These are phyloP conservation scores for Gandaritis pyraliata DNA, from an alignment of 2,888 invertebrate species.

Conservation along the genomic window DNA sequence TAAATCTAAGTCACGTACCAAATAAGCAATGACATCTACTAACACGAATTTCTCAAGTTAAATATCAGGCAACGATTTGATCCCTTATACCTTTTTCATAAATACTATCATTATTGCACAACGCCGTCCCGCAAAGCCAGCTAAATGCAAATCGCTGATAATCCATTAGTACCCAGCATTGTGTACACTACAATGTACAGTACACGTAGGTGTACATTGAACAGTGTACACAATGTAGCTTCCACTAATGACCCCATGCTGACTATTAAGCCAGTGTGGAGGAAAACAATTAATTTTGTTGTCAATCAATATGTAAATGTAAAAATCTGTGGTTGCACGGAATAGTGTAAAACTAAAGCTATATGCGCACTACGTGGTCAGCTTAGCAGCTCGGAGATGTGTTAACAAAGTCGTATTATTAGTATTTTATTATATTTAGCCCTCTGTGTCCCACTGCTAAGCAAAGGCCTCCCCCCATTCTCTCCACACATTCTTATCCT, in stretches of 20 bases:
- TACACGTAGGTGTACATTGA: slow-evolving; percentile 21
- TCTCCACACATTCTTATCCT: too few relatives aligned
- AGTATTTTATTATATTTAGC: too few relatives aligned
- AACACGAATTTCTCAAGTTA: too few relatives aligned
- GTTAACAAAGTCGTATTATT: too few relatives aligned
- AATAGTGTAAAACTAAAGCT: too few relatives aligned
- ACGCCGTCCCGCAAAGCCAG: slow-evolving; percentile 61
- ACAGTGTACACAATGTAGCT: slow-evolving; percentile 41
- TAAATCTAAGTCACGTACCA: too few relatives aligned
- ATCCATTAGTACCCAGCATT: slow-evolving; percentile 77
- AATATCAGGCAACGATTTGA: too few relatives aligned
- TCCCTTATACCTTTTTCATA: not conserved
- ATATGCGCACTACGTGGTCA: too few relatives aligned
- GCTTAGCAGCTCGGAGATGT: too few relatives aligned
- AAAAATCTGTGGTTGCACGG: not conserved
- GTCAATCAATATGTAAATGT: slow-evolving; percentile 23
- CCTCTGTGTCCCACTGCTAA: too few relatives aligned
- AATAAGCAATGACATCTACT: too few relatives aligned
- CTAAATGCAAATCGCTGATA: slow-evolving; percentile 84
- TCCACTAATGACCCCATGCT: slow-evolving; percentile 37
- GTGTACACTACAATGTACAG: slow-evolving; percentile 47
- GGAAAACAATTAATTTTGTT: slow-evolving; percentile 34
- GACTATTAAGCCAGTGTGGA: slow-evolving; percentile 21
- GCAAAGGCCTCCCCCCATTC: too few relatives aligned
- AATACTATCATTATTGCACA: slow-evolving; percentile 47